phyloP scores from a whole-genome alignment of 2,888 invertebrate genomes.

The Nebria brevicollis region DNA sequence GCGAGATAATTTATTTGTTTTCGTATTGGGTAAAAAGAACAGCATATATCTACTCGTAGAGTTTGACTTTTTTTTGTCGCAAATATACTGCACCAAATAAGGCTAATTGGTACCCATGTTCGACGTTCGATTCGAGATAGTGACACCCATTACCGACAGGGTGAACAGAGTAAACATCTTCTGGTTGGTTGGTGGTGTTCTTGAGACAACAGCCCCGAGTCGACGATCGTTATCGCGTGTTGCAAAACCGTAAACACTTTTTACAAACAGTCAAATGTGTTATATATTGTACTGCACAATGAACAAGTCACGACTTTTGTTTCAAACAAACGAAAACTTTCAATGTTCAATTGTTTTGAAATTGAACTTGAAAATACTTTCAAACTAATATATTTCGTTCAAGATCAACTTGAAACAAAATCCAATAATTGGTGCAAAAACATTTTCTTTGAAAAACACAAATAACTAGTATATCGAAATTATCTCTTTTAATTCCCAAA shows the following conservation, averaged over 20 bases:
- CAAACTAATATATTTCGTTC: neutral
- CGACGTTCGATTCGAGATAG: conserved; percentile 13
- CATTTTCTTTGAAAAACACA: no score
- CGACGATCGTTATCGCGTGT: conserved; percentile 38
- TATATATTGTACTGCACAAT: neutral
- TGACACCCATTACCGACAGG: conserved; percentile 11
- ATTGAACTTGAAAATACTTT: neutral
- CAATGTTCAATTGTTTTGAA: conserved; percentile 11
- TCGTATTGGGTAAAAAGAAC: neutral
- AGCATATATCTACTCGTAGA: neutral
- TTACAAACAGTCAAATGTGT: conserved; percentile 14
- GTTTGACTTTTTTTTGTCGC: conserved; percentile 15
- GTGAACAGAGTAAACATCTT: conserved; percentile 18
- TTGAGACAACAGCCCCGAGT: conserved; percentile 32
- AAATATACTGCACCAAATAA: conserved; percentile 32
- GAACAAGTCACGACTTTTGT: conserved; percentile 5
- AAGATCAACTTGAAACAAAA: conserved; percentile 6
- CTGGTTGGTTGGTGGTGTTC: conserved; percentile 18
- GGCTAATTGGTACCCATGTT: conserved; percentile 44
- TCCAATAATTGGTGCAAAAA: neutral
- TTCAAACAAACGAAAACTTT: neutral
- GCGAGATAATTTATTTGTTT: neutral
- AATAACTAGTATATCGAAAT: no score
- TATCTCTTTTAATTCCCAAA: no score
- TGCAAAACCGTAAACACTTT: conserved; percentile 30